Evolutionary conservation across 2,113 vertebrate species (phyloP).

Genomic region (Bos taurus): ARS-UCD2.0 NC_037357.1:98257001-98257500

Average conservation of each 20-base stretch:
- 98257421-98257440: not conserved
- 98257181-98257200: not conserved
- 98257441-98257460: not conserved
- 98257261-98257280: not conserved
- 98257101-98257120: not conserved
- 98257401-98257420: not conserved
- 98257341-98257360: not conserved
- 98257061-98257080: not conserved
- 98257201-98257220: not conserved
- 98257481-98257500: not conserved
- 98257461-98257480: not conserved
- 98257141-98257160: not conserved
- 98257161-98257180: not conserved
- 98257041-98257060: not conserved
- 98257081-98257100: not conserved
- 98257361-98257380: not conserved
- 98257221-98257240: not conserved
- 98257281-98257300: accelerated
- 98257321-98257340: not conserved
- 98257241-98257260: not conserved
- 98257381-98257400: not conserved
- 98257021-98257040: not conserved
- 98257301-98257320: not conserved
- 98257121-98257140: not conserved
- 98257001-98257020: not conserved